A percentile compares a stretch with the other conserved stretches of the same genome.
These are phyloP conservation scores for Apodemia duryi DNA, from an alignment of 2,888 invertebrate species.

Conservation along the genomic window DNA sequence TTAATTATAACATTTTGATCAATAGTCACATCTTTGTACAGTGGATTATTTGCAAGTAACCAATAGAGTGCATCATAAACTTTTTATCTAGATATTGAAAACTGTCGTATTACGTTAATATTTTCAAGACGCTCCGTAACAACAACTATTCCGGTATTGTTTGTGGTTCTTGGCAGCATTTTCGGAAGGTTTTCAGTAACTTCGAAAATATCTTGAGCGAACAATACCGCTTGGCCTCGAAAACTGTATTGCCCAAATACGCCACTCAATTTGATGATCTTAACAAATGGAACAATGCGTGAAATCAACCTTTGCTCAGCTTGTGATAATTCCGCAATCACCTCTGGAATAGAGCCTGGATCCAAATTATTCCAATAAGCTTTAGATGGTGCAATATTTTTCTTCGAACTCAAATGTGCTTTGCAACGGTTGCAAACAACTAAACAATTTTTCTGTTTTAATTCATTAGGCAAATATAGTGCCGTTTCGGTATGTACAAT, in stretches of 20 bases:
- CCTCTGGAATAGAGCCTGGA: constrained; percentile 32
- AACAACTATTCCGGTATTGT: constrained; percentile 24
- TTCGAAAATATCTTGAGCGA: constrained; percentile 20
- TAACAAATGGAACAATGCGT: constrained; percentile 33
- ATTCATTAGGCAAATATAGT: constrained; percentile 28
- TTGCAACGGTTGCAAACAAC: constrained; percentile 29
- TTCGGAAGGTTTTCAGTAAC: constrained; percentile 23
- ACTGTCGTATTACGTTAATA: constrained; percentile 22
- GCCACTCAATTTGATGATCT: constrained; percentile 29
- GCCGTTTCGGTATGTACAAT: constrained; percentile 23
- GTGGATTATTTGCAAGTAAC: constrained; percentile 25
- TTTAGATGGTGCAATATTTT: constrained; percentile 31
- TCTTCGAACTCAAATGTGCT: constrained; percentile 30
- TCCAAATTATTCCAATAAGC: constrained; percentile 35
- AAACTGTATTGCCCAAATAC: constrained; percentile 32
- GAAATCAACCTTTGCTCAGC: constrained; percentile 31
- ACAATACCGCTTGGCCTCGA: constrained; percentile 32
- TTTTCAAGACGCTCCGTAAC: constrained; percentile 27
- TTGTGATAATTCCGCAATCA: constrained; percentile 28
- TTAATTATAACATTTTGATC: neutral
- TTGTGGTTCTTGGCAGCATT: constrained; percentile 26
- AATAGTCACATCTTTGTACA: constrained; percentile 22
- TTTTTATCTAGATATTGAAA: constrained; percentile 20
- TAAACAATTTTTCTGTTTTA: constrained; percentile 26
- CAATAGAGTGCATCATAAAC: neutral